Conservation (phyloP, 2,797 vertebrate genomes). For the Poeciliopsis paucimaculata region DNA sequence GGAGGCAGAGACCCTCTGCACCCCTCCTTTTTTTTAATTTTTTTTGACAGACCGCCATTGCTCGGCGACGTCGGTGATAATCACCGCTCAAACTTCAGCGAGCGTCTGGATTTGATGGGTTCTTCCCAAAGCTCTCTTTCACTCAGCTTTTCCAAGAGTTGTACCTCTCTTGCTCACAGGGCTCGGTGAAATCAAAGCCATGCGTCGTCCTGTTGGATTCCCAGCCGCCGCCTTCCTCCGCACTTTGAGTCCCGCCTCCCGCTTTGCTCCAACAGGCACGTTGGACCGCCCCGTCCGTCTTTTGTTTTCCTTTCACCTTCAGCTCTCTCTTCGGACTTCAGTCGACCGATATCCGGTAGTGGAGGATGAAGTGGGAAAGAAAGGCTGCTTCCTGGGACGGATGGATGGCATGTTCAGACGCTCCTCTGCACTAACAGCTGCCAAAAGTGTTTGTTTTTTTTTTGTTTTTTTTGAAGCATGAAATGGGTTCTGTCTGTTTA, state of each 20-base stretch:
- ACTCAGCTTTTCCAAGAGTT: constrained; percentile 66
- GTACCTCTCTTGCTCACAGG: constrained; percentile 70
- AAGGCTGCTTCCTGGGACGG: constrained; percentile 12
- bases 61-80: constrained; percentile 69
- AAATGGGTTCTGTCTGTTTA: constrained; percentile 43
- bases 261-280: neutral
- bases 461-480: constrained; percentile 67
- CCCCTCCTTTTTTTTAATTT: neutral
- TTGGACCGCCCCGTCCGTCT: neutral
- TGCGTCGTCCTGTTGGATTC: constrained; percentile 36
- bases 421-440: constrained; percentile 55
- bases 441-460: constrained; percentile 67
- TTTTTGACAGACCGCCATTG: constrained; percentile 30
- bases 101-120: constrained; percentile 9
- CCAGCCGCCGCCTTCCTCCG: constrained; percentile 36
- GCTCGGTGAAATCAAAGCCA: constrained; percentile 74
- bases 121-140: constrained; percentile 55
- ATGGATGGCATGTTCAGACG: constrained; percentile 10
- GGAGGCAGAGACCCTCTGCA: neutral
- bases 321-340: constrained; percentile 10
- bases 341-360: constrained; percentile 10
- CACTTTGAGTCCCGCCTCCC: constrained; percentile 49
- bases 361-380: constrained; percentile 24
- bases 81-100: constrained; percentile 11
- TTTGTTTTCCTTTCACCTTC: neutral